Percentiles rank a stretch among this genome's conserved stretches.
Conservation (phyloP, 2,888 invertebrate genomes). For the Troglohyphantes excavatus region DNA sequence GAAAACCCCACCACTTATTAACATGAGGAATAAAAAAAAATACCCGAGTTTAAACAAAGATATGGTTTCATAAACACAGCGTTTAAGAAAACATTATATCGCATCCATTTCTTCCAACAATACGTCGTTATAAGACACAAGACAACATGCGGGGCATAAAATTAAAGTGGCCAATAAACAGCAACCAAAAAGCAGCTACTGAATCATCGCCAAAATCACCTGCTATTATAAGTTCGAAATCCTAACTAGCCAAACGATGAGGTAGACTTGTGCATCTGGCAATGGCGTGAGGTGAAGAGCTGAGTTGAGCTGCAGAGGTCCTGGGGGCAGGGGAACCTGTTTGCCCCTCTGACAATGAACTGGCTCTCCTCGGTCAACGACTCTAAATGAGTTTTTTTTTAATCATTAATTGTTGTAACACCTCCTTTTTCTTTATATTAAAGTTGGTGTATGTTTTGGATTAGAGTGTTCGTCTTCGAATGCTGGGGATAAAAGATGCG, state of each 20-base stretch:
- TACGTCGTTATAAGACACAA: not conserved
- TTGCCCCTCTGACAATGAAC: conserved; percentile 70
- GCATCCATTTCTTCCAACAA: not conserved
- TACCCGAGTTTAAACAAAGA: not conserved
- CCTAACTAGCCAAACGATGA: conserved; percentile 50
- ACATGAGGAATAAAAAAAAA: not conserved
- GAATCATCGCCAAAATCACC: conserved; percentile 45
- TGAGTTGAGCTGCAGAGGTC: conserved; percentile 58
- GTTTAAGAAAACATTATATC: conserved; percentile 24
- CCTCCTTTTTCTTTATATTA: conserved; percentile 21
- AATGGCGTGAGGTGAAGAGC: conserved; percentile 62
- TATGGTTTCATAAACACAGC: conserved; percentile 20
- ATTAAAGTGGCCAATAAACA: conserved; percentile 26
- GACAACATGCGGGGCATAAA: conserved; percentile 30
- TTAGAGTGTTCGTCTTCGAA: not conserved
- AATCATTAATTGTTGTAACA: conserved; percentile 70
- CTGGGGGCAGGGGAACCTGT: conserved; percentile 66
- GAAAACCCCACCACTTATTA: not conserved
- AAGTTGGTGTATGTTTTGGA: conserved; percentile 21
- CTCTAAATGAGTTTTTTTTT: conserved; percentile 66
- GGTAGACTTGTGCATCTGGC: conserved; percentile 26
- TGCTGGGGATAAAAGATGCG: too few relatives aligned
- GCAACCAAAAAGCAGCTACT: conserved; percentile 25
- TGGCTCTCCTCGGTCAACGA: conserved; percentile 58
- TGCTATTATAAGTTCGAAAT: conserved; percentile 31